Evolutionary conservation across 2,797 vertebrate genomes (phyloP).

Genomic region (Neoniphon sammara): DNA sequence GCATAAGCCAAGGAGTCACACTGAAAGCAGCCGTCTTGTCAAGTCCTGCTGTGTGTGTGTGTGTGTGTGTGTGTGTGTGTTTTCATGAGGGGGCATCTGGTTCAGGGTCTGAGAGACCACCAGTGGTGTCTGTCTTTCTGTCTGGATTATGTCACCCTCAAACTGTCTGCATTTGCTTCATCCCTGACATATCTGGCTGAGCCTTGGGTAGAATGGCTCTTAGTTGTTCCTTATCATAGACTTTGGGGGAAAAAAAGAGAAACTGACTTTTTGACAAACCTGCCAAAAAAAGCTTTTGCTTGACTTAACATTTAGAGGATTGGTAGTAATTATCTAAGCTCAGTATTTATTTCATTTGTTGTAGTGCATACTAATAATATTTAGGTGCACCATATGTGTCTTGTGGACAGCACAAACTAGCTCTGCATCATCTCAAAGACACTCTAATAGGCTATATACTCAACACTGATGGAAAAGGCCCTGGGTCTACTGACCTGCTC

Average conservation of each 20-base stretch:
- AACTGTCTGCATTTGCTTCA: conserved; percentile 47
- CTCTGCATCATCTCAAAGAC: too few species aligned
- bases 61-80: conserved; percentile 20
- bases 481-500: background rate
- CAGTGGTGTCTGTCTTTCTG: conserved; percentile 46
- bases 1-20: background rate
- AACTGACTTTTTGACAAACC: conserved; percentile 7
- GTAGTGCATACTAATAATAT: background rate
- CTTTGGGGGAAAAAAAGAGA: conserved; percentile 14
- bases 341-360: background rate
- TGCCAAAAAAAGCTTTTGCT: conserved; percentile 6
- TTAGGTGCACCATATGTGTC: background rate
- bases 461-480: conserved; percentile 4
- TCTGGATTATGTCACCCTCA: conserved; percentile 55
- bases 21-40: background rate
- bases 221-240: conserved; percentile 16
- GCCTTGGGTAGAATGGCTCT: conserved; percentile 40
- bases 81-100: background rate
- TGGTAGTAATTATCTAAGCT: conserved; percentile 13
- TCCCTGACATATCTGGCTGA: conserved; percentile 45
- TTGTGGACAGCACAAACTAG: background rate
- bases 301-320: background rate
- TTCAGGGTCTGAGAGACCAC: background rate
- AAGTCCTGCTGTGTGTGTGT: background rate
- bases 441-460: too few species aligned